Evolutionary conservation across 2,797 vertebrate species (phyloP).

Genomic region (Lycodopsis pacificus): DNA sequence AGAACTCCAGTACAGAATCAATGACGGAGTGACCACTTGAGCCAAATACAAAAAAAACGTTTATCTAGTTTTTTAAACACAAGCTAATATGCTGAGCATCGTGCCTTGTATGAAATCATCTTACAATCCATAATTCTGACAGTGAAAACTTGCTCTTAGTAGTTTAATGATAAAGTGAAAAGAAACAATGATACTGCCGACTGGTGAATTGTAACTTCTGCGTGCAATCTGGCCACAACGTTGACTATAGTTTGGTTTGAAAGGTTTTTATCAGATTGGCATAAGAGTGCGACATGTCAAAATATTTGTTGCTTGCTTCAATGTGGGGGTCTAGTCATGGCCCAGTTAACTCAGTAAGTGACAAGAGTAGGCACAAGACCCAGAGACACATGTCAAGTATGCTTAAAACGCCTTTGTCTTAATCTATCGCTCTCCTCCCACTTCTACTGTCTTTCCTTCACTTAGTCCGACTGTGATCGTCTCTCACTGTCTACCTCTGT

Average conservation of each 20-base stretch:
- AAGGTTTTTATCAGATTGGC: slow-evolving; percentile 36
- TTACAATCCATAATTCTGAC: not conserved
- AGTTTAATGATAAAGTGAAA: slow-evolving; percentile 14
- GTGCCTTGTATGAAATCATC: not conserved
- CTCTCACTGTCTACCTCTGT: slow-evolving; percentile 26
- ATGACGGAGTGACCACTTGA: slow-evolving; percentile 37
- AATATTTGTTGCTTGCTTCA: slow-evolving; percentile 30
- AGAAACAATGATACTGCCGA: slow-evolving; percentile 5
- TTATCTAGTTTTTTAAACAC: slow-evolving; percentile 33
- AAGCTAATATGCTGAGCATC: slow-evolving; percentile 3
- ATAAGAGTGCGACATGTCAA: slow-evolving; percentile 41
- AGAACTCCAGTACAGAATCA: slow-evolving; percentile 45
- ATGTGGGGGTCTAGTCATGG: slow-evolving; percentile 64
- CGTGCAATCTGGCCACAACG: not conserved
- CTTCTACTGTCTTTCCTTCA: slow-evolving; percentile 30
- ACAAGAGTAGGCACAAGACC: slow-evolving; percentile 64
- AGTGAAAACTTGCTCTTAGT: not conserved
- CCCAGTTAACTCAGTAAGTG: slow-evolving; percentile 77
- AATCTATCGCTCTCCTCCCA: slow-evolving; percentile 14
- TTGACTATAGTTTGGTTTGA: slow-evolving; percentile 32
- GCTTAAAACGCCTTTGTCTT: slow-evolving; percentile 61
- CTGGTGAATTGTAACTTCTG: slow-evolving; percentile 21
- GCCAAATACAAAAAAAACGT: slow-evolving; percentile 46
- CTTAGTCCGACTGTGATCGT: slow-evolving; percentile 48
- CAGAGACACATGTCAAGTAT: slow-evolving; percentile 76